Base-by-base conservation (phyloP, 2,888 invertebrate species). In the Endomychus coccineus region DNA sequence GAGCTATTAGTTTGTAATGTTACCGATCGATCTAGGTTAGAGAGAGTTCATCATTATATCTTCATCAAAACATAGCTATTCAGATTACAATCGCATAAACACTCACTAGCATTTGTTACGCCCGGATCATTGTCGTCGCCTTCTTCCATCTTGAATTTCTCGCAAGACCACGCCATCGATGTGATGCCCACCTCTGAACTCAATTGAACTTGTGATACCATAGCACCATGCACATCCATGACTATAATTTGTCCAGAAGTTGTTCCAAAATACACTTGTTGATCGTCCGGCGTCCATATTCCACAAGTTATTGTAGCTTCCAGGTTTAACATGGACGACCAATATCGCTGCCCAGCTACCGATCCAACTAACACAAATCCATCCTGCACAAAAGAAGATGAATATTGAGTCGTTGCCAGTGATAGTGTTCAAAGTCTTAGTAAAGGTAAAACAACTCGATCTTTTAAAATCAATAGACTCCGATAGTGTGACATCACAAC, bases 281-380 rank as follows among this genome's bases (percentile, higher is more conserved):
- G 87, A 65, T 96, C 96, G 59, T 95, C 94, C 0, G 96, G 96
- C 7, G 94, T 91, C 96, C 97, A 98, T 57, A 92, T 88, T 24
- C 96, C 97, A 63, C 94, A 94, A 1, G 91, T 91, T 54, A 97
- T 94, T 36, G 86, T 83, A 11, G 90, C 85, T 61, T 94, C 92
- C 48, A 95, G 73, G 55, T 95, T 92, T 44, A 96, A 69, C 90
- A 94, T 91, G 28, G 92, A 91, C 1, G 96, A 96, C 97, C 97
- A 97, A 68, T 95, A 95, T 5, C 97, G 75, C 66, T 96, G 96
- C 0, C 96, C 96, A 1, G 91, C 91, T 43, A 95, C 96, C 1
- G 94, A 95, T 1, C 95, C 97, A 23, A 98, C 97, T 51, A 98
- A 69, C 5, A 98, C 96, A 67, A 98, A 98, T 10, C 96, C 96